A percentile compares a stretch with the other conserved stretches of the same genome.
These are phyloP conservation scores for Leuciscus waleckii DNA, from an alignment of 2,797 vertebrate species.

Conservation along the genomic window DNA sequence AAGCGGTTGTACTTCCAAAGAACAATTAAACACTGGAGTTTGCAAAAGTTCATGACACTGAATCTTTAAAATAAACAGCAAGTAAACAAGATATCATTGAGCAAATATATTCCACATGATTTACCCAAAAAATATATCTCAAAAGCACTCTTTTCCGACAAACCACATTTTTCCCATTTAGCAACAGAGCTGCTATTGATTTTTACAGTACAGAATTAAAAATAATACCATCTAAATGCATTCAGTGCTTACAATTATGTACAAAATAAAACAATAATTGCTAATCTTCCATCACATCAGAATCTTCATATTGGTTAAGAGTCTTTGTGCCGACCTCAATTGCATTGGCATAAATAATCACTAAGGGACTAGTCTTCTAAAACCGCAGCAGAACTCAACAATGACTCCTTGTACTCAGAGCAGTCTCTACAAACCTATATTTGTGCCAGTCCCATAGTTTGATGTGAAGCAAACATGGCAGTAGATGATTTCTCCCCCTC, in stretches of 20 bases:
- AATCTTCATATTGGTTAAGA: neutral
- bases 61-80: neutral
- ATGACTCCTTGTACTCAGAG: neutral
- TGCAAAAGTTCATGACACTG: neutral
- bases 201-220: neutral
- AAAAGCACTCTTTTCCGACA: neutral
- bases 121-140: neutral
- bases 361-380: constrained; percentile 18
- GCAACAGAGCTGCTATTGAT: constrained; percentile 9
- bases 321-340: constrained; percentile 19
- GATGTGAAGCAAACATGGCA: constrained; percentile 62
- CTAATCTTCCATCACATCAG: constrained; percentile 11
- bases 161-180: neutral
- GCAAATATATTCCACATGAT: neutral
- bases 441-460: constrained; percentile 42
- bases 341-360: constrained; percentile 16
- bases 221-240: constrained; percentile 5
- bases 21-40: neutral
- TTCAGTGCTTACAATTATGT: neutral
- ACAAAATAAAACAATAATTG: constrained; percentile 5
- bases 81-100: neutral
- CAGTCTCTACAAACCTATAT: neutral
- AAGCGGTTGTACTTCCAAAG: neutral
- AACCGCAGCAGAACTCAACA: constrained; percentile 8
- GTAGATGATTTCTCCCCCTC: constrained; percentile 51